These are phyloP conservation scores for Agapornis roseicollis DNA, from an alignment of 2,113 vertebrate species.

Conservation along the genomic window DNA sequence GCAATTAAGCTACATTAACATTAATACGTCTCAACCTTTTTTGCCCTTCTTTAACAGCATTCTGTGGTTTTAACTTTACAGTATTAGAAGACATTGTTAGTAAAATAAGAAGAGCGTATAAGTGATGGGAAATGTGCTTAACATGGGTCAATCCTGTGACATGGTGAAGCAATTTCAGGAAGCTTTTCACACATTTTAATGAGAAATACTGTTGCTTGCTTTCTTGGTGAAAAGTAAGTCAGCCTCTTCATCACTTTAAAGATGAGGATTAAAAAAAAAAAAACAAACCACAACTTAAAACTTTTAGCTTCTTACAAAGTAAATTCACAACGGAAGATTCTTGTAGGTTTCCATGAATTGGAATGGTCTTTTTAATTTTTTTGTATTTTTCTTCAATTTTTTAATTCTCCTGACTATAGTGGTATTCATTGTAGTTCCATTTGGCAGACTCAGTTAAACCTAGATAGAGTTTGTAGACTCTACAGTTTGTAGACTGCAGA, in stretches of 20 bases:
- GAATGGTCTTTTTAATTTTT: not conserved
- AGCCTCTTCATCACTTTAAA: not conserved
- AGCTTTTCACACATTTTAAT: not conserved
- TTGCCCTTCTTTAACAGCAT: not conserved
- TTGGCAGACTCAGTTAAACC: not conserved
- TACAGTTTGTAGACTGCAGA: not conserved
- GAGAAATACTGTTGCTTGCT: not conserved
- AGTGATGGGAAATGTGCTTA: not conserved
- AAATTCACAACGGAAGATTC: not conserved
- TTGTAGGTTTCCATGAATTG: not conserved
- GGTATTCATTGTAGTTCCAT: not conserved
- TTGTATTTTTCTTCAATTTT: not conserved
- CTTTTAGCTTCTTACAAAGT: not conserved
- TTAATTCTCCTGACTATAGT: not conserved
- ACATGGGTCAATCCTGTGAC: not conserved
- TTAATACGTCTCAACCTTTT: not conserved
- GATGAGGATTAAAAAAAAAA: not conserved
- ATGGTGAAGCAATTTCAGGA: not conserved
- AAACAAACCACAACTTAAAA: not conserved
- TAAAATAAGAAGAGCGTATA: not conserved
- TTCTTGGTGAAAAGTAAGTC: not conserved
- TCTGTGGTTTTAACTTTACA: not conserved
- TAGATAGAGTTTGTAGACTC: not conserved
- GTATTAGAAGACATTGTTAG: not conserved
- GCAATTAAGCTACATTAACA: not conserved